Conservation (phyloP, 2,113 vertebrate species). For the Oenanthe oenanthe region DNA sequence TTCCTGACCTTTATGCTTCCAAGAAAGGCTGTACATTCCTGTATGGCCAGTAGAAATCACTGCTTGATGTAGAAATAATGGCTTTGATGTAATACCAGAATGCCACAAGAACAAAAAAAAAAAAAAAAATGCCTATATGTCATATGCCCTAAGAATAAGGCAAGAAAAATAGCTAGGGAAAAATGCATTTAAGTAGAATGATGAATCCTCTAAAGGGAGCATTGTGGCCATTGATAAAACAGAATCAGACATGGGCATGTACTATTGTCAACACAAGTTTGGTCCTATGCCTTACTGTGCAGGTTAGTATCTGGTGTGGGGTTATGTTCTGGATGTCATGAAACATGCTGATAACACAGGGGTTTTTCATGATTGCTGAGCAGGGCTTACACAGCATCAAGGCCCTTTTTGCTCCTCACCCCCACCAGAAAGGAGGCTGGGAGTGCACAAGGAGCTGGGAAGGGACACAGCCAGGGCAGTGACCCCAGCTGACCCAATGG, state of each 20-base stretch:
- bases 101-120: neutral
- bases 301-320: neutral
- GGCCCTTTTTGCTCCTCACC: neutral
- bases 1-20: neutral
- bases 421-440: rapidly evolving
- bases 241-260: neutral
- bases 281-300: neutral
- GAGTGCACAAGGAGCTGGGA: neutral
- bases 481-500: neutral
- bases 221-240: neutral
- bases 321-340: neutral
- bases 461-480: neutral
- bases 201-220: neutral
- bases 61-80: neutral
- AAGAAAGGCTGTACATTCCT: neutral
- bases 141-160: neutral
- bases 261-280: neutral
- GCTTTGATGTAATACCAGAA: neutral
- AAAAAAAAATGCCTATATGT: neutral
- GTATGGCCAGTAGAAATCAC: neutral
- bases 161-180: neutral
- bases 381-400: neutral
- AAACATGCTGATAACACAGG: neutral
- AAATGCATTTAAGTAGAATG: neutral
- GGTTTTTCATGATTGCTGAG: neutral